Conservation (phyloP, 2,888 invertebrate genomes). For the Galeruca laticollis region DNA sequence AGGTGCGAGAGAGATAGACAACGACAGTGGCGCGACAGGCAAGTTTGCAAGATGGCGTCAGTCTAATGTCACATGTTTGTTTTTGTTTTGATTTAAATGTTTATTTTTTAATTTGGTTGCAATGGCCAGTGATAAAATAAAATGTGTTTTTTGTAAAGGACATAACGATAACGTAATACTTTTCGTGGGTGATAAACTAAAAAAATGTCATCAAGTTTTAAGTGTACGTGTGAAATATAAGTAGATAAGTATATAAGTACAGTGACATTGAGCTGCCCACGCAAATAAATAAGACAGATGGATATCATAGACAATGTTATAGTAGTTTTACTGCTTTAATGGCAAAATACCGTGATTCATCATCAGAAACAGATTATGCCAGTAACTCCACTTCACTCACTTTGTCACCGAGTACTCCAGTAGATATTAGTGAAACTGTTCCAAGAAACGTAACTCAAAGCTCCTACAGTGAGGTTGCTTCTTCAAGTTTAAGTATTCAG, state of each 20-base stretch:
- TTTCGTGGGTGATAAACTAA: conserved; percentile 30
- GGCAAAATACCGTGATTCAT: conserved; percentile 37
- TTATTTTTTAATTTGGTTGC: conserved; percentile 16
- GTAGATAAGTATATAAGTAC: conserved; percentile 27
- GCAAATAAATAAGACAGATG: conserved; percentile 21
- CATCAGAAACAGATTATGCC: conserved; percentile 16
- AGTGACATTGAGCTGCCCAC: conserved; percentile 31
- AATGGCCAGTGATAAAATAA: conserved; percentile 27
- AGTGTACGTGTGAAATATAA: conserved; percentile 36
- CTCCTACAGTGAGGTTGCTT: conserved; percentile 9
- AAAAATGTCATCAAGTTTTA: conserved; percentile 3
- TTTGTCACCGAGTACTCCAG: conserved; percentile 8
- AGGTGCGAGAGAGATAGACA: no score
- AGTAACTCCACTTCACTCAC: conserved; percentile 19
- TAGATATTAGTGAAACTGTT: not conserved
- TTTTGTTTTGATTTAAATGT: not conserved
- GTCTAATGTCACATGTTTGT: conserved; percentile 9
- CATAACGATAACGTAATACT: conserved; percentile 30
- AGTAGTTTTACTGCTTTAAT: conserved; percentile 39
- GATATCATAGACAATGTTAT: conserved; percentile 40
- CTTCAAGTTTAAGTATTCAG: conserved; percentile 8
- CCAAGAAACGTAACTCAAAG: not conserved
- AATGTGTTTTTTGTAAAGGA: conserved; percentile 28
- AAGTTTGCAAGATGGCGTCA: conserved; percentile 4
- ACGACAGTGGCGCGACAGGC: conserved; percentile 1